A percentile compares a stretch with the other conserved stretches of the same genome.
These are phyloP conservation scores for Drosophila sturtevanti DNA, from an alignment of 1,140 invertebrate species.

Conservation along the genomic window DNA sequence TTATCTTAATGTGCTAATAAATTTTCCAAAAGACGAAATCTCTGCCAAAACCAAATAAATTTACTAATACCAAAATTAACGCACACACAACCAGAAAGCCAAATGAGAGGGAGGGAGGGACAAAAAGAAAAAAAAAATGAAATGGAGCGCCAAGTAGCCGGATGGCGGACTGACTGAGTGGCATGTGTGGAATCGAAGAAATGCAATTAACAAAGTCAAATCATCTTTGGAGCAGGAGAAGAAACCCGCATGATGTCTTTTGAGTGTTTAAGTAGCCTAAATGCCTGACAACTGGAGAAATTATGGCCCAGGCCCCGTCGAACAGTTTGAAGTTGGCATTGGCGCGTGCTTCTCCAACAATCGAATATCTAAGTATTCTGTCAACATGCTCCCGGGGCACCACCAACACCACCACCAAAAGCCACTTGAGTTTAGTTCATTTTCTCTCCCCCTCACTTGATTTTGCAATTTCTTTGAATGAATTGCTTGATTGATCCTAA, in stretches of 20 bases:
- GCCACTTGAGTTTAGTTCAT: constrained; percentile 56
- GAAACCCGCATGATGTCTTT: constrained; percentile 55
- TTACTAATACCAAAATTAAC: constrained; percentile 78
- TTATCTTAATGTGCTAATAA: constrained; percentile 81
- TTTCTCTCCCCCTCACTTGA: not conserved
- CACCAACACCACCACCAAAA: too few species aligned
- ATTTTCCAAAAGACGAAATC: constrained; percentile 74
- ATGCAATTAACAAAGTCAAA: constrained; percentile 71
- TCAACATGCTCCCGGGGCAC: constrained; percentile 47
- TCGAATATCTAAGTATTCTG: constrained; percentile 61
- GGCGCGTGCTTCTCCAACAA: constrained; percentile 62
- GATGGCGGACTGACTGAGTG: constrained; percentile 49
- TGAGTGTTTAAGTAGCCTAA: constrained; percentile 79
- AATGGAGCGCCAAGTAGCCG: constrained; percentile 71
- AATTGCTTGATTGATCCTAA: constrained; percentile 40
- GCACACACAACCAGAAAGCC: constrained; percentile 14
- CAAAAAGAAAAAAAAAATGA: constrained; percentile 29
- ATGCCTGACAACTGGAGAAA: constrained; percentile 70
- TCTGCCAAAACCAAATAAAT: constrained; percentile 80
- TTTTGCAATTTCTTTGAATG: constrained; percentile 48
- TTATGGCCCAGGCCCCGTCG: constrained; percentile 70
- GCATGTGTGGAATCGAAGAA: constrained; percentile 76
- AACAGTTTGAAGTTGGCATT: constrained; percentile 59
- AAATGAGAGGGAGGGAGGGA: constrained; percentile 7
- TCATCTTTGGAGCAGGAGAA: constrained; percentile 38